Percentiles rank a stretch among this genome's conserved stretches.
These are phyloP conservation scores for Ectemnius continuus DNA, from an alignment of 2,888 invertebrate species.

Conservation along the genomic window DNA sequence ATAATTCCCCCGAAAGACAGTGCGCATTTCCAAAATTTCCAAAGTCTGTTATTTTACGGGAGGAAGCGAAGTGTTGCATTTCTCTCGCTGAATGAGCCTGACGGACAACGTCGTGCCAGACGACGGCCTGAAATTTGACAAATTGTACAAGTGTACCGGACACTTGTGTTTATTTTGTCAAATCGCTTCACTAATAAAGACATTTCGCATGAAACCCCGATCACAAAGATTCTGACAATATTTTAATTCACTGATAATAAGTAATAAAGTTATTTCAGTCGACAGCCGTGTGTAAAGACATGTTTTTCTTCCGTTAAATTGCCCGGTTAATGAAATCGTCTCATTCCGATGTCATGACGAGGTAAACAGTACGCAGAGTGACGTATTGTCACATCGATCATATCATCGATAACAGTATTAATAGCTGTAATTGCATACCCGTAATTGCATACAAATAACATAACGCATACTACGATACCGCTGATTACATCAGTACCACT, in stretches of 20 bases:
- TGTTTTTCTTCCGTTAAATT: constrained; percentile 30
- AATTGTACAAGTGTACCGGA: constrained; percentile 44
- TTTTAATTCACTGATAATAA: constrained; percentile 20
- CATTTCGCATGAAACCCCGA: constrained; percentile 16
- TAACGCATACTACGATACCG: not conserved
- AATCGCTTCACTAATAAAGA: constrained; percentile 42
- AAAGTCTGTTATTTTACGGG: no score
- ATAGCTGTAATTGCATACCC: not conserved
- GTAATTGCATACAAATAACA: not conserved
- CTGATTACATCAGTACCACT: no score
- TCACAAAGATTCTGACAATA: constrained; percentile 10
- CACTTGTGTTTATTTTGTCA: constrained; percentile 51
- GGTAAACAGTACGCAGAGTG: not conserved
- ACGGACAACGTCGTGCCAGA: constrained; percentile 11
- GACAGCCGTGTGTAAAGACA: constrained; percentile 1
- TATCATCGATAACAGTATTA: constrained; percentile 8
- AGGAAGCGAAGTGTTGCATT: not conserved
- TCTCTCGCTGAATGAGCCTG: constrained; percentile 5
- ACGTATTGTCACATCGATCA: not conserved
- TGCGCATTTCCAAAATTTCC: no score
- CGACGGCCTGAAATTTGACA: constrained; percentile 20
- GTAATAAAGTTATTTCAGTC: constrained; percentile 32
- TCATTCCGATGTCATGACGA: not conserved
- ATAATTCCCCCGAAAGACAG: no score
- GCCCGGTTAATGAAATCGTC: constrained; percentile 25